Evolutionary conservation across 2,888 invertebrate species (phyloP), one percentile per base, ranked within the genome.

Genomic region (Polyommatus iphigenia): DNA sequence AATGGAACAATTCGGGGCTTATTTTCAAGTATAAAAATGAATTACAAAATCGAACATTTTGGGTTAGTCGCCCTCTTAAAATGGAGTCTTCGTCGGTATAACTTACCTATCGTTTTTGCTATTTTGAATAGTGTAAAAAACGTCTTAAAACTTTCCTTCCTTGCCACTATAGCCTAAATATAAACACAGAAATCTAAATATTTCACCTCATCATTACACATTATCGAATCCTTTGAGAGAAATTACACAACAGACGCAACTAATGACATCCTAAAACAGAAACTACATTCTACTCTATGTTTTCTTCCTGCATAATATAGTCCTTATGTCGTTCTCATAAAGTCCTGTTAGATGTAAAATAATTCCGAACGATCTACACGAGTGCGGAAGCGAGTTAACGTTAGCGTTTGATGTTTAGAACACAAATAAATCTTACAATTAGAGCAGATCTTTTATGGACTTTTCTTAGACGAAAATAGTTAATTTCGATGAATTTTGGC

Each of bases 351-450:
- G 18, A 5, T 18, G 1, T 54, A 54, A 18, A 18, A 18, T 54
- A 54, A 54, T 54, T 18, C 1, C 5, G 18, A 54, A 54, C 18
- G 54, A 18, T 54, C 18, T 18, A 18, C 5, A 18, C 54, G 83
- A 81, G 85, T 83, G 85, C 85, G 86, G 85, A 86, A 86, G 83
- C 82, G 83, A 24, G 75, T 24, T 73, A 20, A 50, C 46, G 46
- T 4, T 20, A 46, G 46, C 46, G 78, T 82, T 81, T 81, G 80
- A 83, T 80, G 81, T 81, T 77, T 71, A 24, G 41, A 73, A 75
- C 46, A 54, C 75, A 75, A 75, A 75, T 75, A 75, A 75, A 75
- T 75, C 75, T 54, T 29, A 72, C 72, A 41, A 36, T 41, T 41
- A 82, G 81, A 84, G 83, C 82, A 84, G 82, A 79, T 62, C 50